Percentiles rank a stretch among this genome's conserved stretches.
phyloP scores from a whole-genome alignment of 1,140 invertebrate species.

The Periplaneta americana region DNA sequence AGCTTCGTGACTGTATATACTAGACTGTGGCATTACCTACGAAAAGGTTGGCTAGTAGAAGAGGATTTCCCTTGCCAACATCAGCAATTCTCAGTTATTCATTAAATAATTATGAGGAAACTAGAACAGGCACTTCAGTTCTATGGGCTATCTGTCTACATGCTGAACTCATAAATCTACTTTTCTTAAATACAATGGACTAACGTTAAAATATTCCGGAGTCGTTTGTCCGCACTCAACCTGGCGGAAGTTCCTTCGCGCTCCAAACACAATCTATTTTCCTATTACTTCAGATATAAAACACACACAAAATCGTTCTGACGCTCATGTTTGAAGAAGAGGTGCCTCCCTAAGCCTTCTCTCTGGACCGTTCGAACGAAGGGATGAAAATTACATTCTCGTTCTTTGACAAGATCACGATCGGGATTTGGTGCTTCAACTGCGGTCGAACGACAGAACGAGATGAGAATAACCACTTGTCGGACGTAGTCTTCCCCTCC shows the following conservation, averaged over 20 bases:
- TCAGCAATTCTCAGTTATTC: too few species aligned
- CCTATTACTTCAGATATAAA: constrained; percentile 8
- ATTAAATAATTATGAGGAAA: too few species aligned
- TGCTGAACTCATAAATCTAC: too few species aligned
- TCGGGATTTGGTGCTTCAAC: constrained; percentile 1
- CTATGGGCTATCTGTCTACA: too few species aligned
- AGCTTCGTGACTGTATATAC: too few species aligned
- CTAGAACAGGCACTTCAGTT: too few species aligned
- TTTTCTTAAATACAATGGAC: too few species aligned
- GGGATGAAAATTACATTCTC: constrained; percentile 10
- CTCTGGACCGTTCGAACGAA: neutral
- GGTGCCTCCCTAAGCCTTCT: neutral
- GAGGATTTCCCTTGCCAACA: too few species aligned
- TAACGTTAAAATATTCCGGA: too few species aligned
- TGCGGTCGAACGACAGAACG: neutral
- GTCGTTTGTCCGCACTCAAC: neutral
- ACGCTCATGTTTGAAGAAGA: constrained; percentile 5
- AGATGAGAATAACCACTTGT: neutral
- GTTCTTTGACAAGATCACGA: constrained; percentile 11
- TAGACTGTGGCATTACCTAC: too few species aligned
- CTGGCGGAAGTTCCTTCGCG: neutral
- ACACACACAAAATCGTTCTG: neutral
- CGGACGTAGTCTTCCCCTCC: neutral
- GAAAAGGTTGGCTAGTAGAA: too few species aligned
- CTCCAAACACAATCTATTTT: constrained; percentile 3